Percentiles rank a stretch among this genome's conserved stretches.
Conservation (phyloP, 2,888 invertebrate species). For the Agrochola litura region DNA sequence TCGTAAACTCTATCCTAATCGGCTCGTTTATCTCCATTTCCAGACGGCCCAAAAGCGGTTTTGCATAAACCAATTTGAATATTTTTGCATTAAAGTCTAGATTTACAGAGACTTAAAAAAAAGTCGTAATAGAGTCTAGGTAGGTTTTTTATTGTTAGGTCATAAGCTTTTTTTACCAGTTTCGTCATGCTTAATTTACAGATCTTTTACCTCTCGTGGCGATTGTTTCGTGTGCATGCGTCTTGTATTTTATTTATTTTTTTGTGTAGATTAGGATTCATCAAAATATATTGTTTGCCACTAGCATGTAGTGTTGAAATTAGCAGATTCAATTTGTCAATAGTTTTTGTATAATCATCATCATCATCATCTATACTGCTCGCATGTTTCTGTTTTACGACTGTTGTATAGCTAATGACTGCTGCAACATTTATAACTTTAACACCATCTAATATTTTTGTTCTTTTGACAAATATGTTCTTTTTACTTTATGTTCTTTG, state of each 20-base stretch:
- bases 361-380: slow-evolving; percentile 72
- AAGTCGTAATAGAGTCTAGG: slow-evolving; percentile 72
- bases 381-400: slow-evolving; percentile 78
- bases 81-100: slow-evolving; percentile 73
- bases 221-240: slow-evolving; percentile 74
- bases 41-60: slow-evolving; percentile 66
- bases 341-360: slow-evolving; percentile 79
- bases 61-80: slow-evolving; percentile 75
- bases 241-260: slow-evolving; percentile 70
- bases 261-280: slow-evolving; percentile 69
- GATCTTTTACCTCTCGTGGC: slow-evolving; percentile 70
- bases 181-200: slow-evolving; percentile 73
- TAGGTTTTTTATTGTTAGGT: slow-evolving; percentile 70
- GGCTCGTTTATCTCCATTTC: slow-evolving; percentile 59
- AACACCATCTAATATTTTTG: slow-evolving; percentile 70
- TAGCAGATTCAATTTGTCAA: slow-evolving; percentile 84
- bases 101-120: slow-evolving; percentile 69
- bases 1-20: slow-evolving; percentile 61
- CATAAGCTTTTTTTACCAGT: slow-evolving; percentile 69
- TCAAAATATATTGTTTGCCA: slow-evolving; percentile 71
- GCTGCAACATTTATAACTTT: slow-evolving; percentile 80
- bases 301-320: slow-evolving; percentile 75
- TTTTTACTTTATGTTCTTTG: slow-evolving; percentile 66
- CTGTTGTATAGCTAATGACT: slow-evolving; percentile 77
- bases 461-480: slow-evolving; percentile 68